phyloP scores from a whole-genome alignment of 2,113 vertebrate genomes.

The Stigmatopora nigra region DNA sequence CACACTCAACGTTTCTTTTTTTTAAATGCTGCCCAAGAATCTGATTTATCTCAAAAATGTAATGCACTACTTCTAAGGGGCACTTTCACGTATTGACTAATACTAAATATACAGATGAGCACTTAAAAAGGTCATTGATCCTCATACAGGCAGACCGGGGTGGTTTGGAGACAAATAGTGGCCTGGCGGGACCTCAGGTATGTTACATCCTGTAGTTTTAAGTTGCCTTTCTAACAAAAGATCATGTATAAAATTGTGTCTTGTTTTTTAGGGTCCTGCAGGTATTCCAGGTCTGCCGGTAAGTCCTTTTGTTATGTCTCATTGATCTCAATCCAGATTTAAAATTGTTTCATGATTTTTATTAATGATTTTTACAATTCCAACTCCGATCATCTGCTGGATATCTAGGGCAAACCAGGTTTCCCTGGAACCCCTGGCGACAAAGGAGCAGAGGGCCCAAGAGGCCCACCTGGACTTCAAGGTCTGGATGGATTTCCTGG shows the following conservation, averaged over 20 bases:
- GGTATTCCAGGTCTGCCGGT: slow-evolving; percentile 65
- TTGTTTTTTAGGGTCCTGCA: slow-evolving; percentile 57
- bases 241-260: slow-evolving; percentile 3
- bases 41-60: neutral
- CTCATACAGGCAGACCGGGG: slow-evolving; percentile 67
- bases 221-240: neutral
- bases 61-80: neutral
- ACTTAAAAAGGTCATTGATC: neutral
- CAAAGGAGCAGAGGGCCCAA: slow-evolving; percentile 66
- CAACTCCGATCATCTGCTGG: neutral
- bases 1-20: neutral
- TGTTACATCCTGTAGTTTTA: neutral
- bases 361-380: neutral
- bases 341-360: neutral
- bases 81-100: neutral
- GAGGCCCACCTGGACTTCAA: slow-evolving; percentile 71
- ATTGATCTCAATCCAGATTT: neutral
- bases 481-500: slow-evolving; percentile 78
- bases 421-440: slow-evolving; percentile 58
- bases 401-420: slow-evolving; percentile 60
- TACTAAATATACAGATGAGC: neutral
- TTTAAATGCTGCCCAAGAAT: too few species aligned
- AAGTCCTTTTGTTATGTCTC: slow-evolving; percentile 18
- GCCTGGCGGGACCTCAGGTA: slow-evolving; percentile 74
- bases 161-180: slow-evolving; percentile 51